Base-by-base conservation (phyloP, 2,113 vertebrate species). In the Cottus gobio region DNA sequence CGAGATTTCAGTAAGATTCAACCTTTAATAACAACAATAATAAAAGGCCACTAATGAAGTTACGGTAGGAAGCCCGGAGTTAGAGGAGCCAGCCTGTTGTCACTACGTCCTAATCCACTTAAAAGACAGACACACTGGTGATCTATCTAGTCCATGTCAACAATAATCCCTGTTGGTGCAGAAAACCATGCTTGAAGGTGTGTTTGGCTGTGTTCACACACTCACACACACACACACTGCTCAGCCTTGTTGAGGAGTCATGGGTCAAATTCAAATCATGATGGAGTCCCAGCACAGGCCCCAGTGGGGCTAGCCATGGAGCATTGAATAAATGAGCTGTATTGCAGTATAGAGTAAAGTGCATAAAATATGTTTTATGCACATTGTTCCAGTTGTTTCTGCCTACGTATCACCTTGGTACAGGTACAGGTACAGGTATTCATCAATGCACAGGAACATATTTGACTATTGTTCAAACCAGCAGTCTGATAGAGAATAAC, bases 71-170 rank as follows among this genome's bases (percentile, higher is more conserved):
- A 52, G 66, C 57, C 42, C 11, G 28, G 36, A 36, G 24, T 57
- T 16, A 46, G 20, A 15, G 31, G 11, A 61, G 46, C 20, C 69
- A 83, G 73, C 73, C 67, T 57, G 44, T 78, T 77, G 74, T 68
- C 71, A 84, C 75, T 70, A 54, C 8, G 1, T 56, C 58, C 71
- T 82, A 80, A 91, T 88, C 78, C 77, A 85, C 46, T 86, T 81
- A 65, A 80, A 5, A 26, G 75, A 81, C 77, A 75, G 75, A 82
- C 62, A 65, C 56, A n/a, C 48, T 52, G 56, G 75, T n/a, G 61
- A 80, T 52, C 56, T 16, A 20, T 12, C n/a, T 24, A 16, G 6
- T 26, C 26, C 16, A n/a, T 75, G 50, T 57, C 62, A 71, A 70
- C 57, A 30, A 57, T 76, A 78, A 46, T 69, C 39, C 10, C 42